phyloP scores from a whole-genome alignment of 2,113 vertebrate species.

The Chlamydotis undulata region DNA sequence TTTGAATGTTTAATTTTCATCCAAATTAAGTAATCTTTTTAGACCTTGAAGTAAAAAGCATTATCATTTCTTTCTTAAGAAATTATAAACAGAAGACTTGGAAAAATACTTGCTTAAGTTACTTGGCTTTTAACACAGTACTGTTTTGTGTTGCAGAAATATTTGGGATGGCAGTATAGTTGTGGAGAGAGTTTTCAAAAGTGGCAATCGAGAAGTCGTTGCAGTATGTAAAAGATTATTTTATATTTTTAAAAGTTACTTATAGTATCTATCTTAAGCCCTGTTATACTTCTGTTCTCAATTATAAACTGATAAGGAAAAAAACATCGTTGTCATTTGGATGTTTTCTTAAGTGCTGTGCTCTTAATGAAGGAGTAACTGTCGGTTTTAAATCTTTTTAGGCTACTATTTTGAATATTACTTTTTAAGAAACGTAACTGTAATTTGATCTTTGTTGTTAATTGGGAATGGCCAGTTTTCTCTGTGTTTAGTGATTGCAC shows the following conservation, averaged over 20 bases:
- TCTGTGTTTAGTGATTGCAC: neutral
- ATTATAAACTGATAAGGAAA: neutral
- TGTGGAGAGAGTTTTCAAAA: slow-evolving; percentile 86
- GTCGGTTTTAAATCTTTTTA: neutral
- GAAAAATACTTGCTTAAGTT: neutral
- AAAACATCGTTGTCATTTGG: accelerated
- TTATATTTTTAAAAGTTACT: neutral
- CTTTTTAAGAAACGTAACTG: neutral
- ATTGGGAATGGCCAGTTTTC: neutral
- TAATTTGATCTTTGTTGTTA: neutral
- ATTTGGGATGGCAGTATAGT: slow-evolving; percentile 97
- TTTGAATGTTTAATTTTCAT: neutral
- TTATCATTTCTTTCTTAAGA: neutral
- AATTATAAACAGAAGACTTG: neutral
- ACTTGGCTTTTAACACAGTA: neutral
- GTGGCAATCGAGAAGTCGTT: slow-evolving; percentile 83
- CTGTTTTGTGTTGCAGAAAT: slow-evolving; percentile 79
- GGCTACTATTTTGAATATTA: neutral
- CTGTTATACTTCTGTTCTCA: neutral
- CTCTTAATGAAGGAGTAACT: neutral
- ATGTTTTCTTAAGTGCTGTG: neutral
- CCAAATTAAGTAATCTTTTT: neutral
- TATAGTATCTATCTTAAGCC: neutral
- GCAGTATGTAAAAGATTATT: slow-evolving; percentile 80
- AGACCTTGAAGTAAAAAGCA: neutral